Conservation (phyloP, 2,797 vertebrate species). For the Halcyon badia region DNA sequence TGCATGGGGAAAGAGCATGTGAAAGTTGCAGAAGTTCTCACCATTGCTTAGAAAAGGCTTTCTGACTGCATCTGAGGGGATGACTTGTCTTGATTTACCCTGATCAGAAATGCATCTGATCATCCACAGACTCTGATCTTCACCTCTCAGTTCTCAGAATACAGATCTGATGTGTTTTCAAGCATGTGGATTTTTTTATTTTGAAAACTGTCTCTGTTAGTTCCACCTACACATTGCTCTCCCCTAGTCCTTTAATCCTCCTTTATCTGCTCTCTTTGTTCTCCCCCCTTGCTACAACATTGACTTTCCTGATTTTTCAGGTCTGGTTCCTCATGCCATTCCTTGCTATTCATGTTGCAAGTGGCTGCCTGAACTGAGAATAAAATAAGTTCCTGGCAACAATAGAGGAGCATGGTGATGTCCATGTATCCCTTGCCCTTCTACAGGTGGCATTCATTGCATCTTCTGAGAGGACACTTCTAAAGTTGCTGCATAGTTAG, state of each 20-base stretch:
- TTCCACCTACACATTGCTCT: neutral
- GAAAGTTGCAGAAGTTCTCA: neutral
- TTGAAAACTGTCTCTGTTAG: neutral
- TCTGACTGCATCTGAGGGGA: neutral
- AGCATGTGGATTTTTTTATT: accelerated
- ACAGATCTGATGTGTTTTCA: neutral
- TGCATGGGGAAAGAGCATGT: neutral
- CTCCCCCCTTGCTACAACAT: neutral
- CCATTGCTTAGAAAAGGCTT: neutral
- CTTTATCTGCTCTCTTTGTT: neutral
- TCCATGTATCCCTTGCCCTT: neutral
- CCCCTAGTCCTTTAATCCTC: neutral
- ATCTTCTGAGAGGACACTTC: neutral
- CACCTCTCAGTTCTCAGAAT: neutral
- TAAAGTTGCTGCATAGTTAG: neutral
- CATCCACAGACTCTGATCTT: neutral
- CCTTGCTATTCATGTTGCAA: neutral
- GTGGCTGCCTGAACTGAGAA: neutral
- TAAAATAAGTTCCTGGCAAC: neutral
- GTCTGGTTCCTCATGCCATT: neutral
- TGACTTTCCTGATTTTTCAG: neutral
- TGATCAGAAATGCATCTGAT: neutral
- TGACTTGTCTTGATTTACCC: neutral
- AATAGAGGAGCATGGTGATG: neutral
- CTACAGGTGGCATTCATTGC: neutral